Evolutionary conservation across 2,888 invertebrate genomes (phyloP).

Genomic region (Hirtodrosophila trivittata): DNA sequence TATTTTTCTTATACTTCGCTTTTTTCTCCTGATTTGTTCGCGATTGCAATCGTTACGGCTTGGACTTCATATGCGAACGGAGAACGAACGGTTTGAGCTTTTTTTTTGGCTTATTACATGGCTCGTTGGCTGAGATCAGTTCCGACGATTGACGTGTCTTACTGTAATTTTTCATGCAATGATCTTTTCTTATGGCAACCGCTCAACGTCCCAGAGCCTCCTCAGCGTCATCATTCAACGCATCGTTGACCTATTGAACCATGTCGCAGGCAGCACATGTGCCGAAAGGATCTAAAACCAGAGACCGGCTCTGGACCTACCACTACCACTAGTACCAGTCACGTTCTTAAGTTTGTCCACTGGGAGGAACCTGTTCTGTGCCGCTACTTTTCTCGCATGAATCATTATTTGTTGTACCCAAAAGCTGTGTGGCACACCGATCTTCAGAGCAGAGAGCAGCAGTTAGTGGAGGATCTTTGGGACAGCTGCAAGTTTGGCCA

Average conservation of each 20-base stretch:
- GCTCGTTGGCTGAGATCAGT: conserved; percentile 68
- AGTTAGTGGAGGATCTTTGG: conserved; percentile 22
- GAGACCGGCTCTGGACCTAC: conserved; percentile 6
- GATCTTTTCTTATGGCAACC: conserved; percentile 63
- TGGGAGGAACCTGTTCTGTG: conserved; percentile 69
- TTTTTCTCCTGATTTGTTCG: conserved; percentile 65
- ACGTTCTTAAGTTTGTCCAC: conserved; percentile 47
- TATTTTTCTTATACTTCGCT: background rate
- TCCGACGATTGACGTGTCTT: conserved; percentile 75
- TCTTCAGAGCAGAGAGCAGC: conserved; percentile 7
- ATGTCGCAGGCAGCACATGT: conserved; percentile 73
- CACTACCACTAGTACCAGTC: conserved; percentile 41
- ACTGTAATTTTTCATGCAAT: conserved; percentile 78
- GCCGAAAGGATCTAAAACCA: conserved; percentile 65
- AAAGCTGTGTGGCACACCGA: conserved; percentile 19
- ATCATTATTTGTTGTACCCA: conserved; percentile 74
- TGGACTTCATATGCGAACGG: conserved; percentile 30
- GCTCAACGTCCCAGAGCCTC: conserved; percentile 20
- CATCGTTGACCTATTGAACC: conserved; percentile 83
- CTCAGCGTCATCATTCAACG: conserved; percentile 73
- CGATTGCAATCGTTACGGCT: conserved; percentile 71
- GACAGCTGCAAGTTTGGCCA: conserved; percentile 74
- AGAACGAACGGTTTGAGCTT: conserved; percentile 29
- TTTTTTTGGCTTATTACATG: conserved; percentile 66
- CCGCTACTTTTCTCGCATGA: conserved; percentile 76